Conservation (phyloP, 1,140 invertebrate genomes). For the Drosophila mojavensis region DNA sequence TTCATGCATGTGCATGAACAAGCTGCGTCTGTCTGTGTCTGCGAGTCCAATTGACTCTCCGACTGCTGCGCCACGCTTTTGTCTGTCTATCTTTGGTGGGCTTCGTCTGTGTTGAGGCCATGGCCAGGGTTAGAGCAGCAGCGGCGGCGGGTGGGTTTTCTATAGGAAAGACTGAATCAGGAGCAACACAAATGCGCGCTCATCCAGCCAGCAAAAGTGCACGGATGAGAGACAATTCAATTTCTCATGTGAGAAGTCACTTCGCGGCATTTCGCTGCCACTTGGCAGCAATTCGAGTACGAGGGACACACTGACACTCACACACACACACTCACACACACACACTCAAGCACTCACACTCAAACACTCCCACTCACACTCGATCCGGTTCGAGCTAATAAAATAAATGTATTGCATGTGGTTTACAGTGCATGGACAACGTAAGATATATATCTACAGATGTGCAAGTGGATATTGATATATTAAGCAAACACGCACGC, state of each 20-base stretch:
- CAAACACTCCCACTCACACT: too few species aligned
- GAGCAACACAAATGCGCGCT: slow-evolving; percentile 2
- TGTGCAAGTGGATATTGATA: slow-evolving; percentile 6
- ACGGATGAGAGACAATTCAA: slow-evolving; percentile 48
- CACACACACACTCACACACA: background rate
- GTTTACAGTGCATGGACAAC: slow-evolving; percentile 16
- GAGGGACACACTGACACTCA: background rate
- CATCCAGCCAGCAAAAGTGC: slow-evolving; percentile 23
- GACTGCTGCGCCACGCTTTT: slow-evolving; percentile 26
- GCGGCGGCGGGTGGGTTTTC: too few species aligned
- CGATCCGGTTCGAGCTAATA: slow-evolving; percentile 11
- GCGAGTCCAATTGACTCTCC: slow-evolving; percentile 12
- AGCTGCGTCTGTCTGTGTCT: slow-evolving; percentile 18
- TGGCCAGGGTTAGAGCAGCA: background rate
- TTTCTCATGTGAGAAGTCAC: slow-evolving; percentile 50
- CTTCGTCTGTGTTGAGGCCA: slow-evolving; percentile 1
- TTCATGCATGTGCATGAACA: too few species aligned
- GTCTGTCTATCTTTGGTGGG: slow-evolving; percentile 29
- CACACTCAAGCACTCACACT: background rate
- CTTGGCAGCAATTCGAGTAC: slow-evolving; percentile 25
- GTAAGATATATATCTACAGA: slow-evolving; percentile 1
- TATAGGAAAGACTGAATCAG: background rate
- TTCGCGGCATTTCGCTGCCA: slow-evolving; percentile 45
- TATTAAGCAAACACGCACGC: background rate
- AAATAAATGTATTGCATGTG: slow-evolving; percentile 29